Conservation (phyloP, 2,888 invertebrate genomes). For the Gisinianus flammeolus region DNA sequence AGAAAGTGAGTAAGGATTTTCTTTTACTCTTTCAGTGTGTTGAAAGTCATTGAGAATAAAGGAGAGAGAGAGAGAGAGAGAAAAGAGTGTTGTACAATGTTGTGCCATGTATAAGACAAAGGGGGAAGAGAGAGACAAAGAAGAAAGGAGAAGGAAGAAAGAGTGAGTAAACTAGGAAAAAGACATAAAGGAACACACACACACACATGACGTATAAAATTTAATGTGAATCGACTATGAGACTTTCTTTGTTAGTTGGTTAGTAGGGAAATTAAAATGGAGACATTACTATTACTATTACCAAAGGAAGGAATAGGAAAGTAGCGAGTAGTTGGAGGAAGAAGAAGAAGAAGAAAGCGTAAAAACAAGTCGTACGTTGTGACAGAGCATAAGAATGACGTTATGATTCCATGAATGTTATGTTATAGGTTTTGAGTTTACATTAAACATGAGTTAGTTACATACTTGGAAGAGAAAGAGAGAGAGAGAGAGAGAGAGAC, state of each 20-base stretch:
- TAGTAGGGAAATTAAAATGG: conserved; percentile 16
- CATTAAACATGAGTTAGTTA: neutral
- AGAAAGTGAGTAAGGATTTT: neutral
- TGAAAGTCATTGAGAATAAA: neutral
- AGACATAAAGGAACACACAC: neutral
- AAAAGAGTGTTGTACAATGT: too few species aligned
- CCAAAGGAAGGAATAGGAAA: neutral
- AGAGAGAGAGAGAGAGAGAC: neutral
- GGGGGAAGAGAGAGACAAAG: neutral
- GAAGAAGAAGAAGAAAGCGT: neutral
- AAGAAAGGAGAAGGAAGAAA: conserved; percentile 4
- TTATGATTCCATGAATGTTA: conserved; percentile 6
- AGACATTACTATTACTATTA: conserved; percentile 19
- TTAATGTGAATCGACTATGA: conserved; percentile 7
- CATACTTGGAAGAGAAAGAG: neutral
- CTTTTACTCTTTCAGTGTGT: too few species aligned
- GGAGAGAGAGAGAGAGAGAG: neutral
- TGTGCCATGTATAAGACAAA: too few species aligned
- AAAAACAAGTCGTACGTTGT: neutral
- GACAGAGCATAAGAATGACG: neutral
- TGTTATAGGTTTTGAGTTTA: neutral
- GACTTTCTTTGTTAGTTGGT: neutral
- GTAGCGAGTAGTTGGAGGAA: neutral
- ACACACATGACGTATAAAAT: conserved; percentile 7
- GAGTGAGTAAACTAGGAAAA: conserved; percentile 1